Conservation (phyloP, 2,113 vertebrate species). For the Naja naja region DNA sequence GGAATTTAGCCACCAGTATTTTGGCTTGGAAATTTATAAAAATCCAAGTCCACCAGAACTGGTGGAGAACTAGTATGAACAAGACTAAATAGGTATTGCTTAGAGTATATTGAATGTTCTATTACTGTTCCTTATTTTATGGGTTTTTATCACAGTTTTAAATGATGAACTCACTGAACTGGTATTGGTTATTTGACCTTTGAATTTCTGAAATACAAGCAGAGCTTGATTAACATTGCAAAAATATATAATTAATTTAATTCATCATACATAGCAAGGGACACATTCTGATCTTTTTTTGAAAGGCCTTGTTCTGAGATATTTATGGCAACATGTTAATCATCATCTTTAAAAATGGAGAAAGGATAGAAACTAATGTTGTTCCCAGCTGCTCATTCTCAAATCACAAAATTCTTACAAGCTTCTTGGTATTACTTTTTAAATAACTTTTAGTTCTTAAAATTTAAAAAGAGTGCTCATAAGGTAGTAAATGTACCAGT, state of each 20-base stretch:
- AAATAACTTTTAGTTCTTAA: neutral
- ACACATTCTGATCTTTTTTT: neutral
- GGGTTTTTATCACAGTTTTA: neutral
- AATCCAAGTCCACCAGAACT: neutral
- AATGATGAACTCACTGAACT: neutral
- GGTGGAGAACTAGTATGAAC: neutral
- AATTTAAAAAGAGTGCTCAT: neutral
- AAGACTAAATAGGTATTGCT: neutral
- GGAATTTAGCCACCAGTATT: neutral
- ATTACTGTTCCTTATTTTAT: conserved; percentile 9
- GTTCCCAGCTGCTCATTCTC: neutral
- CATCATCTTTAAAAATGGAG: neutral
- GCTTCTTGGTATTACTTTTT: neutral
- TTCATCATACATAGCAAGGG: neutral
- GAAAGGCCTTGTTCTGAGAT: neutral
- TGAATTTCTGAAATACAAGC: neutral
- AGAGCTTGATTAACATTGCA: conserved; percentile 31
- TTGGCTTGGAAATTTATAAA: neutral
- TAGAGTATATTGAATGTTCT: neutral
- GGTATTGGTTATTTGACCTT: conserved; percentile 13
- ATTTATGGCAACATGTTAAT: neutral
- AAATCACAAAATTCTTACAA: neutral
- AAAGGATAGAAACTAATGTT: neutral
- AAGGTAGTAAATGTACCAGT: neutral
- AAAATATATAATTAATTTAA: neutral